phyloP scores from a whole-genome alignment of 2,113 vertebrate genomes.

The Sylvietta virens region DNA sequence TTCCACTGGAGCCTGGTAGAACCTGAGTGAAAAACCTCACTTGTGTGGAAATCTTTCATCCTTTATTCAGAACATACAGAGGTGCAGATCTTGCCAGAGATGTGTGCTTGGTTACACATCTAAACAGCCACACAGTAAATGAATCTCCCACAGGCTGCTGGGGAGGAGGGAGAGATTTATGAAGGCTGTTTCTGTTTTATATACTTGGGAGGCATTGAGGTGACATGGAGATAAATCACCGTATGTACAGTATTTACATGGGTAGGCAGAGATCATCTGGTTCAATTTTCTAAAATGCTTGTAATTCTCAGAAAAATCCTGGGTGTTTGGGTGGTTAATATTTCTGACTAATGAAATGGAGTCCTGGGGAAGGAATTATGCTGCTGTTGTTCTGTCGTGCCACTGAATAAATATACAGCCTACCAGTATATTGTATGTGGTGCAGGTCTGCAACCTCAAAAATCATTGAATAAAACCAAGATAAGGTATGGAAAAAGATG shows the following conservation, averaged over 20 bases:
- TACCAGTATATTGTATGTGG: not conserved
- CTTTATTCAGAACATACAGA: not conserved
- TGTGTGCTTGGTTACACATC: not conserved
- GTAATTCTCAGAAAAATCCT: conserved; percentile 14
- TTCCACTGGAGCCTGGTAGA: not conserved
- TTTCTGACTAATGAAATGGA: not conserved
- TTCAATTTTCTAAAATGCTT: conserved; percentile 25
- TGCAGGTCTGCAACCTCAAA: not conserved
- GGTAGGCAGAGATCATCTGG: conserved; percentile 25
- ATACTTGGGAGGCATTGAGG: conserved; percentile 22
- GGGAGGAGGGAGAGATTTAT: conserved; percentile 31
- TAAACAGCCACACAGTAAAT: conserved; percentile 1
- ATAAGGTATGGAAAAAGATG: not conserved
- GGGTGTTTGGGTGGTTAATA: not conserved
- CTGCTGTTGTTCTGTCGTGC: not conserved
- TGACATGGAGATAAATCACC: conserved; percentile 39
- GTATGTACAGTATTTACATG: not conserved
- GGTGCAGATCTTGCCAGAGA: not conserved
- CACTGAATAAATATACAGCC: not conserved
- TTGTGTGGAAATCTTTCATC: not conserved
- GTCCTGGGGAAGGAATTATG: not conserved
- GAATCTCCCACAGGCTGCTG: conserved; percentile 4
- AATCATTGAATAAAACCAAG: not conserved
- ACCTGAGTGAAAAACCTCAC: not conserved
- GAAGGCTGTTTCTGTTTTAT: conserved; percentile 35